Base-by-base conservation (phyloP, 2,888 invertebrate species). In the Camptogramma bilineatum region DNA sequence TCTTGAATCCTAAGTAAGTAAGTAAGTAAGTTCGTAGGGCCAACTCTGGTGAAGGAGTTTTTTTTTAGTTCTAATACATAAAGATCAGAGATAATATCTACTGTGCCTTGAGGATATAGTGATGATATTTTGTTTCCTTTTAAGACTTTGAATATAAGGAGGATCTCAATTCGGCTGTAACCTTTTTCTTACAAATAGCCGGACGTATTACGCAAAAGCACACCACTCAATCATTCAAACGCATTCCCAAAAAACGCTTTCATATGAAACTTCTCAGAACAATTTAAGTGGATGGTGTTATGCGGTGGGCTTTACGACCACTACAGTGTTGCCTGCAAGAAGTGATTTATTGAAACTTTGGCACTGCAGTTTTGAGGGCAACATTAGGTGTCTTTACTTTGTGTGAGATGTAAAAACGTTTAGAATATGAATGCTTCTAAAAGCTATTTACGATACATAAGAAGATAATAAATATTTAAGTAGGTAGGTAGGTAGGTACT, bases 251-350 rank as follows among this genome's bases (percentile, higher is more conserved):
- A 70, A 69, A 66, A 56, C 50, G 17, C 21, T 55, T 60, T 55
- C 56, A 58, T 42, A 58, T 17, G 54, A 47, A 54, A 67, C 50
- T 73, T 73, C 71, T 62, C 42, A 57, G 72, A 70, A 72, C 69
- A 71, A 73, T 73, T 72, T 71, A 66, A 65, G 56, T 60, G 68
- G 66, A 70, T 66, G 70, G 70, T 66, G 70, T 56, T 65, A 66
- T 69, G 71, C 64, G 68, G 67, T 66, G 62, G 61, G 51, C 48
- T 74, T 76, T 78, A 81, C 77, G 76, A 73, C 52, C 42, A 76
- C 86, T 83, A 82, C 82, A 82, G 52, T 78, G 82, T 82, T 74
- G 80, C 66, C 64, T 64, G 59, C 62, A 67, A 64, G 60, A 62
- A 51, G 57, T 73, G 72, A 73, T 73, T 73, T 74, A 72, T 74